These are phyloP conservation scores for Orycteropus afer DNA, from an alignment of 2,113 vertebrate genomes.

Conservation along the genomic window DNA sequence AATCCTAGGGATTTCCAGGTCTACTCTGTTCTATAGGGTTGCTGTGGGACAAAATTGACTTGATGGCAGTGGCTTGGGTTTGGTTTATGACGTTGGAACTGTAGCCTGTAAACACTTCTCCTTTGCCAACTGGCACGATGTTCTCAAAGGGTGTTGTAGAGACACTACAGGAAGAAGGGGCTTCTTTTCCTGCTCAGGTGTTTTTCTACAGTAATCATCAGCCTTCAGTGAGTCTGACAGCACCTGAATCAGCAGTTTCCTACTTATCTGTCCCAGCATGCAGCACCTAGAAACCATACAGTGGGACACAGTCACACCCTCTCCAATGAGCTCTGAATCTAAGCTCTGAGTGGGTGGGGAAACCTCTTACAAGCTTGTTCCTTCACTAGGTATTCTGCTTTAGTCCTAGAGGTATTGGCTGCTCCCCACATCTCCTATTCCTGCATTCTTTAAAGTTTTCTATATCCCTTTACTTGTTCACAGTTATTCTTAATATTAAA, in stretches of 20 bases:
- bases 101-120: not conserved
- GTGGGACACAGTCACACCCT: not conserved
- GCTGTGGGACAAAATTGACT: no score
- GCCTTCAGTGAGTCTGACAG: not conserved
- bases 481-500: not conserved
- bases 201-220: not conserved
- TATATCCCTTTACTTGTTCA: not conserved
- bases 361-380: no score
- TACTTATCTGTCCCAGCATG: no score
- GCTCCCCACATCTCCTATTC: not conserved
- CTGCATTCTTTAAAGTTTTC: not conserved
- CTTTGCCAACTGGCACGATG: not conserved
- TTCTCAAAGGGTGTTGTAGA: not conserved
- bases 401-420: not conserved
- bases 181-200: not conserved
- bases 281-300: not conserved
- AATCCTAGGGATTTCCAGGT: no score
- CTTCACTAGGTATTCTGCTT: not conserved
- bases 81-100: not conserved
- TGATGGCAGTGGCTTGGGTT: no score
- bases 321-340: not conserved
- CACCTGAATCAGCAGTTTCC: not conserved
- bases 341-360: not conserved
- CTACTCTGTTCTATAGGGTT: no score
- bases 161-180: not conserved